Conservation (phyloP, 2,797 vertebrate genomes). For the Alcedo quadribrachys region DNA sequence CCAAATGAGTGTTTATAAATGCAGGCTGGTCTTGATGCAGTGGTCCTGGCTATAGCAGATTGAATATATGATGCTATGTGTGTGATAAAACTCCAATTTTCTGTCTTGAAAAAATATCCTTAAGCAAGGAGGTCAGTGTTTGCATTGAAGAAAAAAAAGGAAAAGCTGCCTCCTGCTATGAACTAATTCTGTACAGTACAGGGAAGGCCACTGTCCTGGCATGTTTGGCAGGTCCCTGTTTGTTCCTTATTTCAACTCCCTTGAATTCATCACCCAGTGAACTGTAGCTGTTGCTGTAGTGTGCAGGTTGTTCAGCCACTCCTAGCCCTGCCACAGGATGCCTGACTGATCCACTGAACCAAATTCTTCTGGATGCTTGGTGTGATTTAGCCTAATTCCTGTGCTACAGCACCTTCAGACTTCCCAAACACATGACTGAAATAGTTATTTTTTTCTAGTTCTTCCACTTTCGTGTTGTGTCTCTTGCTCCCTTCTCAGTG, state of each 20-base stretch:
- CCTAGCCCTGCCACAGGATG: background rate
- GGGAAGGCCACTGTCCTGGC: background rate
- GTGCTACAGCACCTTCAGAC: background rate
- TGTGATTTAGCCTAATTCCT: background rate
- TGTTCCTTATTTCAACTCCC: background rate
- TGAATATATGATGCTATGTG: rapidly evolving
- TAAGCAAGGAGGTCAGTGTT: background rate
- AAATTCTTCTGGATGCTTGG: background rate
- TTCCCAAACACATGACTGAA: rapidly evolving
- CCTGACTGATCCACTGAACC: background rate
- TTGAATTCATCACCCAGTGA: background rate
- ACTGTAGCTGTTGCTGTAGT: background rate
- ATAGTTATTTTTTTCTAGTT: background rate
- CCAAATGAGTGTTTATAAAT: background rate
- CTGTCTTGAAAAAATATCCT: background rate
- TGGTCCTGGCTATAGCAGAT: background rate
- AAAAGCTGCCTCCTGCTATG: background rate
- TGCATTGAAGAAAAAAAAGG: background rate
- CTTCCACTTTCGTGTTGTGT: background rate
- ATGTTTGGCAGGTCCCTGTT: background rate
- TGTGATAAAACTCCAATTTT: background rate
- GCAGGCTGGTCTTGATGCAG: background rate
- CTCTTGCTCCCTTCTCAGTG: rapidly evolving
- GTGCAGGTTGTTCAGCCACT: background rate
- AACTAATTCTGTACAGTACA: background rate